Evolutionary conservation across 1,140 invertebrate species (phyloP).

Genomic region (Drosophila prosaltans): DNA sequence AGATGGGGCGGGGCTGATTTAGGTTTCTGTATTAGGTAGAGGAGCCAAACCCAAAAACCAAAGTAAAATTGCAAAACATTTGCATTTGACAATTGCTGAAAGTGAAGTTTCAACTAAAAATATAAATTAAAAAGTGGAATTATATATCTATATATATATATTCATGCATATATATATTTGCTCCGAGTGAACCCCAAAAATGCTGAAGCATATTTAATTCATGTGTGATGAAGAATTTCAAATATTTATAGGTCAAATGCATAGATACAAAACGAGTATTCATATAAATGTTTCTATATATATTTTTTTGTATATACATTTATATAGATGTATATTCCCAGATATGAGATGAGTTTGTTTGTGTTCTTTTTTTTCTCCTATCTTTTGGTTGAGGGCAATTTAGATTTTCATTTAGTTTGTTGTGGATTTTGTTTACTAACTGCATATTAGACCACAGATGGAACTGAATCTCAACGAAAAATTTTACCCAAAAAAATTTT

Average conservation of each 20-base stretch:
- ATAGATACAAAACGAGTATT: constrained; percentile 30
- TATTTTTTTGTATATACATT: no score
- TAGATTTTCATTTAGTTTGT: constrained; percentile 40
- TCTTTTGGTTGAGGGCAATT: constrained; percentile 29
- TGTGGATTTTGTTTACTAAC: constrained; percentile 51
- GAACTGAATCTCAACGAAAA: constrained; percentile 40
- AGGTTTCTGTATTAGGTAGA: not conserved
- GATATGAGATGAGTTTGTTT: not conserved
- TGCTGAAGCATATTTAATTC: constrained; percentile 7
- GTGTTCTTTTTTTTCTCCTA: not conserved
- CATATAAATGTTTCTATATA: no score
- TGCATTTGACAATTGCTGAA: constrained; percentile 51
- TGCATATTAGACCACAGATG: constrained; percentile 56
- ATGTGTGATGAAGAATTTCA: constrained; percentile 34
- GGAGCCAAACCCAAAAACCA: constrained; percentile 28
- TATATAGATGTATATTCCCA: not conserved
- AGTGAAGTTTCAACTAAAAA: constrained; percentile 27
- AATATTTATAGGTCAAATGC: constrained; percentile 54
- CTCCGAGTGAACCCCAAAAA: not conserved
- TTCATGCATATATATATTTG: not conserved
- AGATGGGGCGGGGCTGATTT: no score
- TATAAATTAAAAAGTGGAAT: constrained; percentile 37
- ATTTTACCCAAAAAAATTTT: constrained; percentile 18
- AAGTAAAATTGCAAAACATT: constrained; percentile 53
- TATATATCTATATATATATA: not conserved